These are phyloP conservation scores for Frankliniella intonsa DNA, from an alignment of 2,888 invertebrate species.

Conservation along the genomic window DNA sequence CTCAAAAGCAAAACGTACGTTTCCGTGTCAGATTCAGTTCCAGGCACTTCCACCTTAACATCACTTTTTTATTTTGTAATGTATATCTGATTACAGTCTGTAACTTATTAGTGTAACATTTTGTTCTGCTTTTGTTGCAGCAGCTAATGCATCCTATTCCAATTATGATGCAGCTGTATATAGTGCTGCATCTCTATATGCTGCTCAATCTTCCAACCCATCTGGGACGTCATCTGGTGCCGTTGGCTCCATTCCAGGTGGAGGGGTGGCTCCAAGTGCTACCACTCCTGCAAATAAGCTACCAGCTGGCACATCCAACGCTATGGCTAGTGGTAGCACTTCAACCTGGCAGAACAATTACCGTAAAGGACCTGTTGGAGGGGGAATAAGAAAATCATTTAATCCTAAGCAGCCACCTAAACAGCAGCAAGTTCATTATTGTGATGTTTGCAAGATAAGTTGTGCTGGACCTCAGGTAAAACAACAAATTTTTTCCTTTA, in stretches of 20 bases:
- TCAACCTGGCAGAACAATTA: conserved; percentile 9
- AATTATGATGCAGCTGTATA: conserved; percentile 94
- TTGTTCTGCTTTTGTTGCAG: conserved; percentile 41
- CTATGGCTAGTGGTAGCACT: background rate
- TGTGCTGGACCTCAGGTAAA: conserved; percentile 85
- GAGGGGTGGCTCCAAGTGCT: conserved; percentile 50
- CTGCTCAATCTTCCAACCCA: conserved; percentile 59
- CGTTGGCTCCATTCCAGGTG: conserved; percentile 30
- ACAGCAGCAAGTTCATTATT: conserved; percentile 92
- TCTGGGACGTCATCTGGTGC: background rate
- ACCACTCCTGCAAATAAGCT: conserved; percentile 47
- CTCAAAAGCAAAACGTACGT: conserved; percentile 33
- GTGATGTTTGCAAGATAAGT: conserved; percentile 98
- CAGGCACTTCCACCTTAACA: background rate
- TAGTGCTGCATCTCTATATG: conserved; percentile 92
- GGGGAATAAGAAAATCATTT: conserved; percentile 33
- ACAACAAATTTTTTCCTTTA: background rate
- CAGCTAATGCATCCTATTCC: conserved; percentile 65
- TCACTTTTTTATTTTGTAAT: background rate
- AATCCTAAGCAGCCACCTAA: conserved; percentile 76
- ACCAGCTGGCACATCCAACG: background rate
- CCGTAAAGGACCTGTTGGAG: conserved; percentile 2
- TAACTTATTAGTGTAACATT: background rate
- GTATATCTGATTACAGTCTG: background rate
- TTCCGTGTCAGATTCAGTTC: too few species aligned